These are phyloP conservation scores for Gymnothorax reevesii DNA, from an alignment of 2,797 vertebrate species.

Conservation along the genomic window DNA sequence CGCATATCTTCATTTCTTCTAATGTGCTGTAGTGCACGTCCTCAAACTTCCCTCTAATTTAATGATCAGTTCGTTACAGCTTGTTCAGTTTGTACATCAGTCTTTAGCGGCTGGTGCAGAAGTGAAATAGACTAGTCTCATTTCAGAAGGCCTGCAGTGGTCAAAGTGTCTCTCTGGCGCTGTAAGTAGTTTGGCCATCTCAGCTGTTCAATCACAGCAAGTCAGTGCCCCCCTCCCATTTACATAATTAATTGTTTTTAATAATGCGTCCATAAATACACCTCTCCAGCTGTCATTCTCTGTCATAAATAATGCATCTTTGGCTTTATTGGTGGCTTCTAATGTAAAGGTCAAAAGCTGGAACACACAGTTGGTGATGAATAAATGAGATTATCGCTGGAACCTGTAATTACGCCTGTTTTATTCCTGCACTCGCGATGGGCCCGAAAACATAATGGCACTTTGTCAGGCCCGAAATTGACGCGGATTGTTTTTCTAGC, in stretches of 20 bases:
- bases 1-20: background rate
- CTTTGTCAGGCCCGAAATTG: constrained; percentile 59
- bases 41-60: background rate
- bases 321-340: constrained; percentile 60
- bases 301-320: constrained; percentile 53
- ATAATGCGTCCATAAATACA: constrained; percentile 45
- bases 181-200: background rate
- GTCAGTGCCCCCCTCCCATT: background rate
- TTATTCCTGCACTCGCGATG: constrained; percentile 70
- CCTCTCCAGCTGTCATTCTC: constrained; percentile 40
- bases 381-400: constrained; percentile 77
- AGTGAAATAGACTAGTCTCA: background rate
- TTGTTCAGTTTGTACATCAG: no score
- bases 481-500: constrained; percentile 71
- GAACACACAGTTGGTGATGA: constrained; percentile 64
- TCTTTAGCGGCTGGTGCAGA: background rate
- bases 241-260: constrained; percentile 29
- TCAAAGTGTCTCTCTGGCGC: no score
- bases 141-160: background rate
- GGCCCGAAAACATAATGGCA: constrained; percentile 68
- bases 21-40: no score
- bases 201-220: background rate
- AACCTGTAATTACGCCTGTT: constrained; percentile 76
- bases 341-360: constrained; percentile 65
- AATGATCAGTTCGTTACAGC: background rate